These are phyloP conservation scores for Metaphire vulgaris DNA, from an alignment of 1,140 invertebrate genomes.

Conservation along the genomic window DNA sequence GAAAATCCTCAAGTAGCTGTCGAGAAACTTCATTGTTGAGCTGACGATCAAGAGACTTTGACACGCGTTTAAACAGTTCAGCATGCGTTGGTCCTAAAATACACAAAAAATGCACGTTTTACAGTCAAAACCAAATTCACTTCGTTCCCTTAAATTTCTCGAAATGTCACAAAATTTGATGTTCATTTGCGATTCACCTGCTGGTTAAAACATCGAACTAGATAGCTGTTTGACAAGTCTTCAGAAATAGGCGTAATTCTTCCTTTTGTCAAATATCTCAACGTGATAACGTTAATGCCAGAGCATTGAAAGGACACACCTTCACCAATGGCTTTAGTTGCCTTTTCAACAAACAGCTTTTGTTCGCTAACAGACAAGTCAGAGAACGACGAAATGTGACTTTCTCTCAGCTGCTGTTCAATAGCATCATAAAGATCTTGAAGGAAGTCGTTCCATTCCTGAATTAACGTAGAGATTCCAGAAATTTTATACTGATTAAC, in stretches of 20 bases:
- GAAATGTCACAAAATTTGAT: too few species aligned
- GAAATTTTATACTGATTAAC: too few species aligned
- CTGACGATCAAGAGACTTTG: constrained; percentile 41
- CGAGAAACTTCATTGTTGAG: constrained; percentile 47
- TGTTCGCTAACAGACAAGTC: constrained; percentile 47
- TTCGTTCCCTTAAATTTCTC: too few species aligned
- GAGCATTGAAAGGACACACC: too few species aligned
- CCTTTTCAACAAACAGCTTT: constrained; percentile 46
- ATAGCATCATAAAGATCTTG: constrained; percentile 47
- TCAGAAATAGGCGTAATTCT: too few species aligned
- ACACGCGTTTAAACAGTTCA: constrained; percentile 41
- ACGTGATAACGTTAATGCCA: too few species aligned
- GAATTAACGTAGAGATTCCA: too few species aligned
- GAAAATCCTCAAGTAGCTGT: constrained; percentile 44
- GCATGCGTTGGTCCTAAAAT: constrained; percentile 39
- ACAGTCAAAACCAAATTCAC: constrained; percentile 13
- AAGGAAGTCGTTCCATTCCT: constrained; percentile 48
- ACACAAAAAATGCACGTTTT: constrained; percentile 1
- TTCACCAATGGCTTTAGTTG: constrained; percentile 44
- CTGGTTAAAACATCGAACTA: too few species aligned
- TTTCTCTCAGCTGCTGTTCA: constrained; percentile 48
- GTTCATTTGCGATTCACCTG: too few species aligned
- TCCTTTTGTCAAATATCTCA: too few species aligned
- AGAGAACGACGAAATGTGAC: constrained; percentile 47
- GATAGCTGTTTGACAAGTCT: too few species aligned